These are phyloP conservation scores for Pantelozetes paolii DNA, from an alignment of 2,888 invertebrate genomes.

Conservation along the genomic window DNA sequence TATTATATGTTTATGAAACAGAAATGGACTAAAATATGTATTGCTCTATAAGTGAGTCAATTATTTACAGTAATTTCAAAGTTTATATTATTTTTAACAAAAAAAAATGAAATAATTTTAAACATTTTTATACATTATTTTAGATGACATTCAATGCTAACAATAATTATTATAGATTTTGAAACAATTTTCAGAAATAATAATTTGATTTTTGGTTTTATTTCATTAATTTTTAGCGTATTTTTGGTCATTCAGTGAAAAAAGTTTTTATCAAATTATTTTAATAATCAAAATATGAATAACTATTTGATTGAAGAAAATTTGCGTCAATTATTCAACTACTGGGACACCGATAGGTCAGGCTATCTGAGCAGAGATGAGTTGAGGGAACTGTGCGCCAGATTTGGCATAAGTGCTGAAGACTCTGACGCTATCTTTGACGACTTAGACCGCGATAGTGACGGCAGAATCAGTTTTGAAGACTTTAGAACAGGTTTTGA, in stretches of 20 bases:
- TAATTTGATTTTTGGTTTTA: not conserved
- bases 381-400: slow-evolving; percentile 55
- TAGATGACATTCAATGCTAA: too few relatives aligned
- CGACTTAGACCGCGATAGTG: slow-evolving; percentile 58
- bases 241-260: not conserved
- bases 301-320: slow-evolving; percentile 20
- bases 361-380: slow-evolving; percentile 56
- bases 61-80: too few relatives aligned
- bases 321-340: slow-evolving; percentile 53
- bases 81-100: too few relatives aligned
- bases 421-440: slow-evolving; percentile 57
- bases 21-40: too few relatives aligned
- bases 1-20: too few relatives aligned
- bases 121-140: too few relatives aligned
- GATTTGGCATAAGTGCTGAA: slow-evolving; percentile 52
- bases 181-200: not conserved
- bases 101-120: too few relatives aligned
- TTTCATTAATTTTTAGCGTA: not conserved
- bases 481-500: slow-evolving; percentile 58
- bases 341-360: slow-evolving; percentile 55
- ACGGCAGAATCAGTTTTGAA: slow-evolving; percentile 57
- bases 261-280: not conserved
- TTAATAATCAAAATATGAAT: not conserved
- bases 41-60: too few relatives aligned
- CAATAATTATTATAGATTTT: not conserved